These are phyloP conservation scores for rat (Rattus norvegicus) DNA, from an alignment of 2,113 vertebrate species.

Conservation along the genomic window GRCr8 NC_086031.1:12960501-12961000, in stretches of 20 bases:
- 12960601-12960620: background rate
- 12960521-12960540: background rate
- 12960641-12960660: background rate
- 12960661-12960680: background rate
- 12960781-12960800: slow-evolving; percentile 99
- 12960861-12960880: slow-evolving; percentile 97
- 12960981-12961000: slow-evolving; percentile 66
- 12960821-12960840: slow-evolving; percentile 98
- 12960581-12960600: background rate
- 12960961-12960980: slow-evolving; percentile 28
- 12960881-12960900: slow-evolving; percentile 76
- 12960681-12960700: background rate
- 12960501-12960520: background rate
- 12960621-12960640: background rate
- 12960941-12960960: background rate
- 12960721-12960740: slow-evolving; percentile 94
- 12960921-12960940: slow-evolving; percentile 6
- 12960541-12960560: background rate
- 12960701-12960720: background rate
- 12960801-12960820: slow-evolving; percentile 98
- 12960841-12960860: slow-evolving; percentile 98
- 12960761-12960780: slow-evolving; percentile 97
- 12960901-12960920: slow-evolving; percentile 62
- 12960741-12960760: slow-evolving; percentile 98
- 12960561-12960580: background rate